Evolutionary conservation across 2,888 invertebrate genomes (phyloP).

Genomic region (Tiliacea aurago): DNA sequence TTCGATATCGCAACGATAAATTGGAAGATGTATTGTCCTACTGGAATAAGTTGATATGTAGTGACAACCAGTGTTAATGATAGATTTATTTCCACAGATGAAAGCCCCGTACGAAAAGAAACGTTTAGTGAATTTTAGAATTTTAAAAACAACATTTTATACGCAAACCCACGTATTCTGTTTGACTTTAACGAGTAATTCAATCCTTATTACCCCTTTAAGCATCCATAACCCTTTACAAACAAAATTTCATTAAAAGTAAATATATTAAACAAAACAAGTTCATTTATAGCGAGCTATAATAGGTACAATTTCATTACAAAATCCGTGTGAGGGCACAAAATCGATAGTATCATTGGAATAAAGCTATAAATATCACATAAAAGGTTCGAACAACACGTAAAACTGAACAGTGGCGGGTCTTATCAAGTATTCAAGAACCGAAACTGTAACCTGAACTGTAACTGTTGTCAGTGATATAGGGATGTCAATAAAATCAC

Average conservation of each 20-base stretch:
- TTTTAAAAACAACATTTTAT: constrained; percentile 3
- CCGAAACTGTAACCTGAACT: constrained; percentile 63
- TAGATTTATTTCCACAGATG: constrained; percentile 44
- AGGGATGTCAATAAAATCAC: constrained; percentile 55
- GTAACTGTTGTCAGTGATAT: constrained; percentile 59
- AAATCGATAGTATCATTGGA: constrained; percentile 70
- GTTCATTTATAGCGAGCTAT: constrained; percentile 19
- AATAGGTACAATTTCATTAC: constrained; percentile 42
- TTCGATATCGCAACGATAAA: constrained; percentile 38
- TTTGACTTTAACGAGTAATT: constrained; percentile 28
- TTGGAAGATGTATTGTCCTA: constrained; percentile 35
- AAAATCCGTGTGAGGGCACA: constrained; percentile 49
- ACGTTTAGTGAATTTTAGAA: not conserved
- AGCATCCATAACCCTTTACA: constrained; percentile 26
- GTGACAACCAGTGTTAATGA: constrained; percentile 37
- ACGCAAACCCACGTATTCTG: not conserved
- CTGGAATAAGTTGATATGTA: too few species aligned
- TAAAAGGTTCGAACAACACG: constrained; percentile 72
- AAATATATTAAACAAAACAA: constrained; percentile 40
- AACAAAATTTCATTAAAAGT: constrained; percentile 36
- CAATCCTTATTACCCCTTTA: constrained; percentile 31
- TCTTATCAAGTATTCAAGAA: constrained; percentile 72
- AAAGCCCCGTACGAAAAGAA: constrained; percentile 6
- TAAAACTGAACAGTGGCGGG: constrained; percentile 69
- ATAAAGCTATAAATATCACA: constrained; percentile 73